phyloP scores from a whole-genome alignment of 1,140 invertebrate species.

The Drosophila micromelanica region DNA sequence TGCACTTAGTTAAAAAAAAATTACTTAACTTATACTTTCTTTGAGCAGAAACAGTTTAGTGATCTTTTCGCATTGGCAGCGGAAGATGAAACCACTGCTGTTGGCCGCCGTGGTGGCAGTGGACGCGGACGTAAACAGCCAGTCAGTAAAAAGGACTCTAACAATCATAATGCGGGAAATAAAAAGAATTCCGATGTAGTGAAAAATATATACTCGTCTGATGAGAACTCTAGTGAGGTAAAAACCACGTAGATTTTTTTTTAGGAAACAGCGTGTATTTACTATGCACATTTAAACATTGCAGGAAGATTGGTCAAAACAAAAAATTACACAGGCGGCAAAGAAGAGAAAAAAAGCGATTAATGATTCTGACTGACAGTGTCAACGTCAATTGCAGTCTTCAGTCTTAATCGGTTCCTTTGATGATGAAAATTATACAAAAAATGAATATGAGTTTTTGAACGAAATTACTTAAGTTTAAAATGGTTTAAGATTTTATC shows the following conservation, averaged over 20 bases:
- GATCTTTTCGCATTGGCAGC: conserved; percentile 96
- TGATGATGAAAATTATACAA: conserved; percentile 44
- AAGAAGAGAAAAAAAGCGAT: conserved; percentile 81
- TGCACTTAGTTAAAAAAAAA: conserved; percentile 12
- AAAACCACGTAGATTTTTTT: neutral
- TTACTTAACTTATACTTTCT: neutral
- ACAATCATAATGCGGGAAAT: conserved; percentile 69
- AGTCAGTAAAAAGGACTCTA: conserved; percentile 77
- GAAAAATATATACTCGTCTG: conserved; percentile 80
- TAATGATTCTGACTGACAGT: conserved; percentile 84
- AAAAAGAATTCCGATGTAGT: conserved; percentile 78
- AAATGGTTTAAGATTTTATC: conserved; percentile 44
- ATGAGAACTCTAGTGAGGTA: conserved; percentile 82
- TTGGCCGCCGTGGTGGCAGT: conserved; percentile 77
- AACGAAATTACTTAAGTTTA: conserved; percentile 57
- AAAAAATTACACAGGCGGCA: conserved; percentile 73
- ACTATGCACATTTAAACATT: conserved; percentile 12
- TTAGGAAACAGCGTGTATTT: neutral
- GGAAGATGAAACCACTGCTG: conserved; percentile 89
- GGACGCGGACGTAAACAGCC: conserved; percentile 80
- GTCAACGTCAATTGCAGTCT: conserved; percentile 35
- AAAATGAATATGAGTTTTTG: conserved; percentile 60
- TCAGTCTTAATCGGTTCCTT: conserved; percentile 42
- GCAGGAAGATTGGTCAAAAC: conserved; percentile 82
- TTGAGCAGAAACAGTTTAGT: conserved; percentile 92